Evolutionary conservation across 1,140 invertebrate species (phyloP), one percentile per base, ranked within the genome.

Genomic region (Probaryconus sp.): DNA sequence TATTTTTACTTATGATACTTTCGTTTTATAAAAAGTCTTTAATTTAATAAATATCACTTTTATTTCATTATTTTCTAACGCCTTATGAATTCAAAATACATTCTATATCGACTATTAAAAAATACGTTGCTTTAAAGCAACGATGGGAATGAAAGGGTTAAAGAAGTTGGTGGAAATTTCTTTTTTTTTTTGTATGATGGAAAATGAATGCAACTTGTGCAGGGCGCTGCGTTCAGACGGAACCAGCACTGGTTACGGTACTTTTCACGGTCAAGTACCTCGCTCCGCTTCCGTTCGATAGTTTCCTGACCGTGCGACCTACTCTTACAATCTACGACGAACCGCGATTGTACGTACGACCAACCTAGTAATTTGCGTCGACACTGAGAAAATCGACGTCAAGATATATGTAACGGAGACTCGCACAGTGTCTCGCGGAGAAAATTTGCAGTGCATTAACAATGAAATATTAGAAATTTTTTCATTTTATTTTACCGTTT

Each of bases 231-330:
- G 55, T 45, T 58, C 63, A 67, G 61, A 76, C 73, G 78, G 74
- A 70, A 76, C 68, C 79, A 76, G 75, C 76, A 76, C 74, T 76
- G 72, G 74, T 79, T 79, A 82, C 78, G 76, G 78, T 81, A 63
- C 80, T 82, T 85, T 87, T 87, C 86, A 87, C 85, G 86, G 86
- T 87, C 86, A 87, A 87, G 85, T 87, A 84, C 81, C 79, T 70
- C 75, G 77, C 81, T 81, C 70, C 71, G 81, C 80, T 86, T 86
- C 81, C 84, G 82, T 81, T 85, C 80, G 81, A 86, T 85, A 84
- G 83, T 85, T 85, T 84, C 79, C 83, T 82, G 76, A 50, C 81
- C 77, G 69, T 77, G 77, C 79, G 80, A 80, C 80, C 81, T 80
- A 79, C 78, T 83, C 80, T 68, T 73, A 76, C 72, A 50, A 47